phyloP scores from a whole-genome alignment of 2,888 invertebrate genomes.

The Drosophila trichaetosa region DNA sequence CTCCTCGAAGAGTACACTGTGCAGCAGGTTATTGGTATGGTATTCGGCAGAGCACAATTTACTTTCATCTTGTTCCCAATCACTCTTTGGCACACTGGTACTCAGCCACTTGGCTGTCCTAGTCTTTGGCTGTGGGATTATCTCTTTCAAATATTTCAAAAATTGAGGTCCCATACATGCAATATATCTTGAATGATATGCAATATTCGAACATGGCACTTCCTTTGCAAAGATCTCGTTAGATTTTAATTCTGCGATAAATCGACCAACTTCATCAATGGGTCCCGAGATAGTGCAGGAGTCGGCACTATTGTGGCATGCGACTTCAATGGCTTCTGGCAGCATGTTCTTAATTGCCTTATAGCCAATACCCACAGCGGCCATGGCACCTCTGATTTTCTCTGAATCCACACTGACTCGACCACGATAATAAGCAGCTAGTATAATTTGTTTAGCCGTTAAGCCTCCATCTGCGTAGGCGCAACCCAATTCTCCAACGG shows the following conservation, averaged over 20 bases:
- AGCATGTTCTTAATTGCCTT: conserved; percentile 87
- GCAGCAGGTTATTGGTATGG: conserved; percentile 93
- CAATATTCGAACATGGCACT: conserved; percentile 94
- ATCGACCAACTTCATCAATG: conserved; percentile 88
- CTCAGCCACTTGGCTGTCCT: conserved; percentile 93
- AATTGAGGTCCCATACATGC: conserved; percentile 89
- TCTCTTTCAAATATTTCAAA: conserved; percentile 87
- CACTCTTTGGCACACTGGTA: conserved; percentile 90
- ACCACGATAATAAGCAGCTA: conserved; percentile 93
- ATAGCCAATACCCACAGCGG: conserved; percentile 91
- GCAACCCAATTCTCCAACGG: conserved; percentile 97
- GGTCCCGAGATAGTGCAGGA: conserved; percentile 97
- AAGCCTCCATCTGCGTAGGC: conserved; percentile 97
- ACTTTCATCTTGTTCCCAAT: conserved; percentile 89
- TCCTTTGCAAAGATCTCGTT: conserved; percentile 92
- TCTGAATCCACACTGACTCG: conserved; percentile 89
- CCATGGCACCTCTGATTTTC: conserved; percentile 93
- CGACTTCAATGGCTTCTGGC: conserved; percentile 92
- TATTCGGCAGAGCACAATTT: conserved; percentile 92
- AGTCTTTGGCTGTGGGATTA: conserved; percentile 88
- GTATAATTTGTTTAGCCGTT: conserved; percentile 93
- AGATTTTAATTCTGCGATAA: conserved; percentile 88
- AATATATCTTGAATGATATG: conserved; percentile 95
- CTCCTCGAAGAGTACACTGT: conserved; percentile 87
- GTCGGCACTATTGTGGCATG: conserved; percentile 94